Conservation (phyloP, 2,888 invertebrate genomes). For the Furcula furcula region DNA sequence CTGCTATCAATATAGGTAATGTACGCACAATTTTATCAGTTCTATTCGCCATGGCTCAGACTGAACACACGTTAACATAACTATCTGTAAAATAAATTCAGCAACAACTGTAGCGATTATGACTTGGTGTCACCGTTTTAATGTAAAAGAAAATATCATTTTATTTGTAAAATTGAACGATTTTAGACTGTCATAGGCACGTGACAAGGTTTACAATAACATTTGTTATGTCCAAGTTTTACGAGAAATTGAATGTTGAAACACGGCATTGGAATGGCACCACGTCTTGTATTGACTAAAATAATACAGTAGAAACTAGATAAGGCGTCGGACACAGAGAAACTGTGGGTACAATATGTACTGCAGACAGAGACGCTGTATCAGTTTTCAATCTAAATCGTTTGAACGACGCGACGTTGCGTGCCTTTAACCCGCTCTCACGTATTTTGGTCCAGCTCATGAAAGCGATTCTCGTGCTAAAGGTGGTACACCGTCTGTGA, state of each 20-base stretch:
- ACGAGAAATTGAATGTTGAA: neutral
- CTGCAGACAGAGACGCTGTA: too few species aligned
- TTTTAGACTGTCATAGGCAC: neutral
- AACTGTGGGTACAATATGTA: too few species aligned
- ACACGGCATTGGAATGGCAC: conserved; percentile 11
- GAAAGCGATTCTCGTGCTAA: too few species aligned
- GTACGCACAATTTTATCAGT: conserved; percentile 30
- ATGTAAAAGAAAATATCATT: conserved; percentile 1
- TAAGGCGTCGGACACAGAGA: too few species aligned
- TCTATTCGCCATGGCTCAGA: conserved; percentile 25
- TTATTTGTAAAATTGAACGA: neutral
- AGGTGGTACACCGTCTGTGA: too few species aligned
- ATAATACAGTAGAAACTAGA: neutral
- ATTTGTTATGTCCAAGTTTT: neutral
- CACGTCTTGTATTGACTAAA: conserved; percentile 1
- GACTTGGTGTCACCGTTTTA: conserved; percentile 1
- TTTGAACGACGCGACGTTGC: too few species aligned
- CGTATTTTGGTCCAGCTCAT: too few species aligned
- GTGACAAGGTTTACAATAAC: neutral
- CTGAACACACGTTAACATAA: conserved; percentile 7
- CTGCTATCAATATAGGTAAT: conserved; percentile 37
- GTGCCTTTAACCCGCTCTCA: too few species aligned
- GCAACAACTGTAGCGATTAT: conserved; percentile 2
- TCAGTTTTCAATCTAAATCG: too few species aligned
- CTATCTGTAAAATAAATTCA: conserved; percentile 19